Conservation (phyloP, 2,113 vertebrate genomes). For the Rattus rattus region DNA sequence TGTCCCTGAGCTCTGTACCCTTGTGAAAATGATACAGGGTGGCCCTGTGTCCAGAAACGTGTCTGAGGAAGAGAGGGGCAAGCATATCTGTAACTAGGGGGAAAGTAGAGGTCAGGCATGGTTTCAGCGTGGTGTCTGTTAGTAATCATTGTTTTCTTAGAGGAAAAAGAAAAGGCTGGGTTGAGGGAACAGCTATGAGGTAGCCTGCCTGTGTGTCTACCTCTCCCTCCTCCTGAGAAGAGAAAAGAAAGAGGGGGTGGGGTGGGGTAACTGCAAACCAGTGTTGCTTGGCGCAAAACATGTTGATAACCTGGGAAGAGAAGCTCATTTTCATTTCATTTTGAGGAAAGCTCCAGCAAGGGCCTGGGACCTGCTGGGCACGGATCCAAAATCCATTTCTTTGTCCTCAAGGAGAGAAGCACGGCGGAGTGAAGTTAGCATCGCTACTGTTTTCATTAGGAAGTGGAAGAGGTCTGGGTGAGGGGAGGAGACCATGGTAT, state of each 20-base stretch:
- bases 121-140: neutral
- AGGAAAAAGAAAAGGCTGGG: neutral
- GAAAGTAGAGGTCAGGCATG: neutral
- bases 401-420: neutral
- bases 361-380: neutral
- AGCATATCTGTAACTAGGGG: neutral
- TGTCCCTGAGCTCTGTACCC: neutral
- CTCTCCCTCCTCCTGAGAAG: neutral
- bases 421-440: neutral
- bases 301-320: neutral
- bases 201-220: neutral
- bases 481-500: neutral
- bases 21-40: neutral
- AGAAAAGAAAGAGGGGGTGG: neutral
- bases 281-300: neutral
- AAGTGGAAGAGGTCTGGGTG: neutral
- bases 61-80: neutral
- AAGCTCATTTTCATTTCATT: constrained; percentile 17
- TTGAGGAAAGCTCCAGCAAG: neutral
- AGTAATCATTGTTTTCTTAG: neutral
- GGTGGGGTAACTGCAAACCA: neutral
- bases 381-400: constrained; percentile 10
- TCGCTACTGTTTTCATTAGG: neutral
- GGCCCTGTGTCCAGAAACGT: neutral
- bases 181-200: neutral